A percentile compares a stretch with the other conserved stretches of the same genome.
phyloP scores from a whole-genome alignment of 1,140 invertebrate species.

The Meloidogyne exigua region DNA sequence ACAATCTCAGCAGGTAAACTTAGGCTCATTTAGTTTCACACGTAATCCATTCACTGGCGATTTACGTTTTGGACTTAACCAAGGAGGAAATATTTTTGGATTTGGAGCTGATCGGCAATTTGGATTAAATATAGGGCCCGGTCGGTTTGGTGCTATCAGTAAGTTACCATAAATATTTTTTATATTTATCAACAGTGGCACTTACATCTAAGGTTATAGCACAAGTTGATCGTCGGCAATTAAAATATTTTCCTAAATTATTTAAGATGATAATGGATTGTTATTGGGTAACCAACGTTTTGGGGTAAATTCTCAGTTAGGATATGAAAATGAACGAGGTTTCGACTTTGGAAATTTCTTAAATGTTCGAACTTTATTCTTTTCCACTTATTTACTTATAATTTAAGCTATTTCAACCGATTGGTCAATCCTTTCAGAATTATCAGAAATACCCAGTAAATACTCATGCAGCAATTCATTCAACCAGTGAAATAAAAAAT shows the following conservation, averaged over 20 bases:
- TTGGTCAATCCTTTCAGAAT: constrained; percentile 4
- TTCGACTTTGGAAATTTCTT: constrained; percentile 44
- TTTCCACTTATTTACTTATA: background rate
- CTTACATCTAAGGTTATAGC: too few species aligned
- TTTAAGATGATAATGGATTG: constrained; percentile 43
- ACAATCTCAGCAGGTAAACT: constrained; percentile 18
- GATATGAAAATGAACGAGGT: constrained; percentile 36
- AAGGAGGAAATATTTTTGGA: constrained; percentile 44
- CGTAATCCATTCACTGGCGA: constrained; percentile 32
- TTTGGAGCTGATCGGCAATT: constrained; percentile 44
- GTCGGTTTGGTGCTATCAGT: constrained; percentile 47
- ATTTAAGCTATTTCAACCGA: constrained; percentile 25
- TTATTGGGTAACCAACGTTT: constrained; percentile 37
- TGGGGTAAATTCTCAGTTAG: constrained; percentile 43
- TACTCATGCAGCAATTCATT: background rate
- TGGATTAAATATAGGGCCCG: constrained; percentile 38
- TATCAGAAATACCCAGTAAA: background rate
- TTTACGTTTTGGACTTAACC: constrained; percentile 43
- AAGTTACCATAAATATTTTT: background rate
- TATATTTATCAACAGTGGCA: too few species aligned
- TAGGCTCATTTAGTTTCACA: constrained; percentile 32
- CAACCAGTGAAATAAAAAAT: background rate
- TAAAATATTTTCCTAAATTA: background rate
- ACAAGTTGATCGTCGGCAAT: too few species aligned
- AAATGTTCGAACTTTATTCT: constrained; percentile 26